These are phyloP conservation scores for Drosophila busckii DNA, from an alignment of 1,140 invertebrate genomes.

Conservation along the genomic window DNA sequence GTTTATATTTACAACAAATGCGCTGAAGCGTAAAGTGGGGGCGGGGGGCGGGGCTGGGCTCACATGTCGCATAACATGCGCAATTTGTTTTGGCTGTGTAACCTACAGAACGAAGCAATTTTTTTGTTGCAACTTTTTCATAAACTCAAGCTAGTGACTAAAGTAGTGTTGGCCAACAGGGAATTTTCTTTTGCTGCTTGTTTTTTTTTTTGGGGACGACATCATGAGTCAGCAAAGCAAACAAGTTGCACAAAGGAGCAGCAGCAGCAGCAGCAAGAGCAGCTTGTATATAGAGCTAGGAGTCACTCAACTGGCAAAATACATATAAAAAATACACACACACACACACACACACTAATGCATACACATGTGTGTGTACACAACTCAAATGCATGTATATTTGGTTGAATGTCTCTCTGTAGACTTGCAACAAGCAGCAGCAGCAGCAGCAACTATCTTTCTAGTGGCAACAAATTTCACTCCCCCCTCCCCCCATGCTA, in stretches of 20 bases:
- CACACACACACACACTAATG: conserved; percentile 1
- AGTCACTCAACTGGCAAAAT: conserved; percentile 73
- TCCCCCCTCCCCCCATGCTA: neutral
- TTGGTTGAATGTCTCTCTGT: conserved; percentile 9
- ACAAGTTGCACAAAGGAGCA: conserved; percentile 50
- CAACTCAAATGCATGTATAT: conserved; percentile 3
- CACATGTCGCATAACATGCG: conserved; percentile 65
- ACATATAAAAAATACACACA: conserved; percentile 33
- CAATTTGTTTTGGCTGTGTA: conserved; percentile 60
- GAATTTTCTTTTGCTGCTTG: conserved; percentile 34
- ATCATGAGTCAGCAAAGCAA: conserved; percentile 66
- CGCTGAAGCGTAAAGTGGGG: conserved; percentile 1
- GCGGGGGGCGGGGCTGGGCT: conserved; percentile 22
- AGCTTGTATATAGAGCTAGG: conserved; percentile 24
- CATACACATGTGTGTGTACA: neutral
- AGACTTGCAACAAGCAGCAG: conserved; percentile 3
- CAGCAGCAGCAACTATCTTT: too few species aligned
- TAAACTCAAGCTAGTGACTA: too few species aligned
- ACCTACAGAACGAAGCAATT: conserved; percentile 8
- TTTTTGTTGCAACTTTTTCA: too few species aligned
- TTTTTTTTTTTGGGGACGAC: conserved; percentile 36
- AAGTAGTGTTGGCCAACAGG: conserved; percentile 58
- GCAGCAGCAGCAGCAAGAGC: conserved; percentile 5
- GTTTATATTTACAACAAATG: too few species aligned
- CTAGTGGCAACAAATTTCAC: too few species aligned